Base-by-base conservation (phyloP, 2,113 vertebrate species). In the Cricetomys ansorgei region DNA sequence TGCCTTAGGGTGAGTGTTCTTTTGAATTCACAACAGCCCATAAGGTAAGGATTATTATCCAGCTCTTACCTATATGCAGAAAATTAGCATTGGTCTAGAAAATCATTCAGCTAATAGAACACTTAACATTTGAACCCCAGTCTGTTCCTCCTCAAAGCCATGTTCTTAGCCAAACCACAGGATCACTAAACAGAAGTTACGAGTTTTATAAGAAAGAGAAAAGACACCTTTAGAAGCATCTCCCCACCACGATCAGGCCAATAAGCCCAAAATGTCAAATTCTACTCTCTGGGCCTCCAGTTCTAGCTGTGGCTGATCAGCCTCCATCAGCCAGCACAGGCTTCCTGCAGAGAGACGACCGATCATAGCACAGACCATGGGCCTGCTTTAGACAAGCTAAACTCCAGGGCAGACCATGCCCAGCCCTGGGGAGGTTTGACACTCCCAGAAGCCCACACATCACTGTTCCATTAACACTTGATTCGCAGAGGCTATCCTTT, bases 171-270 rank as follows among this genome's bases (percentile, higher is more conserved):
- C 53, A 86, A 34, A 31, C 83, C 59, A 70, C 84, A 89, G 29
- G 25, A 55, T 65, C 59, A 75, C n/a, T 55, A 65, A 83, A 45
- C 34, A 37, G 45, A 13, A 91, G 34, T 48, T 72, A 80, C 29
- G 25, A 43, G 31, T 85, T 86, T 48, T 95, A 53, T 7, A 88
- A 34, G 70, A 90, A 94, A 92, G 84, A 59, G 75, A 73, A 72
- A 92, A 97, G 45, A 55, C 27, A 62, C 15, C 45, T 76, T 1
- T 73, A 48, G 57, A 67, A n/a, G 64, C 37, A 73, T 88, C 48
- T 91, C 13, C 50, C 17, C 80, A 48, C 77, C 59, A 89, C n/a
- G 48, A 31, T 25, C 81, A 69, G 29, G 67, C 37, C 5, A 94
- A 40, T 31, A 55, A 1, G 27, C 83, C n/a, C 2, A 92, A 70